phyloP scores from a whole-genome alignment of 2,888 invertebrate species.

The Archips crataeganus region DNA sequence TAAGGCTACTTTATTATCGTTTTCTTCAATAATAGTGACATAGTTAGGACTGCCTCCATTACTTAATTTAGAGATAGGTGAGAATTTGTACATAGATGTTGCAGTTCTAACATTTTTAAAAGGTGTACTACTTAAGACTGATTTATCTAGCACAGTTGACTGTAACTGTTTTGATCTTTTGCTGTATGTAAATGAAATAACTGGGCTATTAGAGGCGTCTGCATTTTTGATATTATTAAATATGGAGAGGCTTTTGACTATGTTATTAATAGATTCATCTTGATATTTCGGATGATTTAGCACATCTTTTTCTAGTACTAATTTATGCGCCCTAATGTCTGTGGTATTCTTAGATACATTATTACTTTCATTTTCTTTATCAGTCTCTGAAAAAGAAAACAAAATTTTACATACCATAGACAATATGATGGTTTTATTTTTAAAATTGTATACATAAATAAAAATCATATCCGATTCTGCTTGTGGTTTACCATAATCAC shows the following conservation, averaged over 20 bases:
- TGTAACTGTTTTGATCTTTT: constrained; percentile 43
- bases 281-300: constrained; percentile 49
- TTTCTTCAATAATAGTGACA: constrained; percentile 53
- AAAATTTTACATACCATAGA: too few species aligned
- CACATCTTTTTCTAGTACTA: constrained; percentile 65
- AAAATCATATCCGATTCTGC: neutral
- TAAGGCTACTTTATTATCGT: constrained; percentile 50
- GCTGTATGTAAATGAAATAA: constrained; percentile 45
- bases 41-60: constrained; percentile 52
- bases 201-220: constrained; percentile 49
- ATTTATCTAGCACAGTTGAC: constrained; percentile 57
- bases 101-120: constrained; percentile 70
- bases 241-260: constrained; percentile 63
- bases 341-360: constrained; percentile 55
- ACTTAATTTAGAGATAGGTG: constrained; percentile 64
- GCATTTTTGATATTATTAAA: constrained; percentile 55
- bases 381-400: constrained; percentile 64
- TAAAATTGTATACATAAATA: neutral
- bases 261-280: constrained; percentile 72
- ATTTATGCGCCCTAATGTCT: constrained; percentile 65
- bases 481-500: constrained; percentile 58
- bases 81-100: constrained; percentile 75
- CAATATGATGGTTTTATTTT: too few species aligned
- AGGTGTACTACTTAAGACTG: constrained; percentile 76
- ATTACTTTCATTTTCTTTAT: constrained; percentile 67